Evolutionary conservation across 1,140 invertebrate genomes (phyloP).

Genomic region (Kradibia gibbosae): DNA sequence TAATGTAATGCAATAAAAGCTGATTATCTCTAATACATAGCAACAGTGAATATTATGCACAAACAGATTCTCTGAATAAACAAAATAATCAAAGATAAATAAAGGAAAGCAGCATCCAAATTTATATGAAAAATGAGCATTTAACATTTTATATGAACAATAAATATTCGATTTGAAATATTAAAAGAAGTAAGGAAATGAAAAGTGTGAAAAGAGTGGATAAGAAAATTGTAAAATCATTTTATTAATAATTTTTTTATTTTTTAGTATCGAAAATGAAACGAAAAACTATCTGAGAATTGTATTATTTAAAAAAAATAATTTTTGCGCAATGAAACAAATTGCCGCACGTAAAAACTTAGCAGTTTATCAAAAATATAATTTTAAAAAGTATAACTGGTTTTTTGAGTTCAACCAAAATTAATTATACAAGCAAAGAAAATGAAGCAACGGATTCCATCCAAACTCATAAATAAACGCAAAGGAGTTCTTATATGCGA

Average conservation of each 20-base stretch:
- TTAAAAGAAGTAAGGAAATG: not conserved
- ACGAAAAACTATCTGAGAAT: conserved; percentile 51
- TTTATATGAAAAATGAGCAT: conserved; percentile 15
- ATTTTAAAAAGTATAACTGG: conserved; percentile 2
- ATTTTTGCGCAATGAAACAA: conserved; percentile 37
- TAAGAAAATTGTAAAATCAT: conserved; percentile 10
- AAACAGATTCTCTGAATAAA: conserved; percentile 12
- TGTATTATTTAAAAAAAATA: conserved; percentile 59
- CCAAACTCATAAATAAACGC: conserved; percentile 55
- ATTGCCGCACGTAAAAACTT: conserved; percentile 4
- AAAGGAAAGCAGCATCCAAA: not conserved
- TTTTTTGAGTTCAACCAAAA: not conserved
- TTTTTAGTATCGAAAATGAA: conserved; percentile 53
- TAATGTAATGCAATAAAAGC: not conserved
- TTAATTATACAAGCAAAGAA: not conserved
- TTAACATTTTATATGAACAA: conserved; percentile 32
- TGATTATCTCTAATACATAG: conserved; percentile 21
- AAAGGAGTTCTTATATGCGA: conserved; percentile 53
- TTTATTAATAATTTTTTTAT: conserved; percentile 54
- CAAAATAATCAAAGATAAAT: not conserved
- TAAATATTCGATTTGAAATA: conserved; percentile 5
- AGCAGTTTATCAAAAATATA: not conserved
- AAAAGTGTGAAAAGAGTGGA: conserved; percentile 15
- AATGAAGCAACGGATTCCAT: conserved; percentile 65
- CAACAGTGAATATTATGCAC: not conserved